phyloP scores from a whole-genome alignment of 1,140 invertebrate species.

The Prorops nasuta region DNA sequence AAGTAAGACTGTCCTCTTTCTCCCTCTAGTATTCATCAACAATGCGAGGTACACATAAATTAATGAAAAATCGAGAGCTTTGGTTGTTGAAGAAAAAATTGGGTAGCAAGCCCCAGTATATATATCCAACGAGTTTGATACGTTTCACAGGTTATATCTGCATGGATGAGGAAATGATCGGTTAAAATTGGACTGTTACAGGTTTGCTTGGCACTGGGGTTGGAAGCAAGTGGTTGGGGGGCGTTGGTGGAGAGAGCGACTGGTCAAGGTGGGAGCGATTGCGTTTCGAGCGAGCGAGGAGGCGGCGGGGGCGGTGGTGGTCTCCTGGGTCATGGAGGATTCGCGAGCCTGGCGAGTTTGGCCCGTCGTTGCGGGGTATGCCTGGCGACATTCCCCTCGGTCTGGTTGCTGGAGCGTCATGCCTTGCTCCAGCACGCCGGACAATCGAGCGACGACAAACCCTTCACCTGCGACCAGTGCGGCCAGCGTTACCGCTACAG shows the following conservation, averaged over 20 bases:
- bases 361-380: slow-evolving; percentile 74
- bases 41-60: too few species aligned
- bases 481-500: slow-evolving; percentile 86
- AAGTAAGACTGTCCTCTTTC: too few species aligned
- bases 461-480: slow-evolving; percentile 88
- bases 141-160: too few species aligned
- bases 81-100: too few species aligned
- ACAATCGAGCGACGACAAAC: slow-evolving; percentile 72
- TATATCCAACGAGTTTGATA: too few species aligned
- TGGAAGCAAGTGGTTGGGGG: slow-evolving; percentile 59
- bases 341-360: slow-evolving; percentile 44
- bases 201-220: slow-evolving; percentile 52
- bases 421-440: slow-evolving; percentile 73
- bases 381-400: slow-evolving; percentile 77
- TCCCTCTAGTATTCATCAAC: too few species aligned
- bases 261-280: slow-evolving; percentile 12
- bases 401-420: slow-evolving; percentile 79
- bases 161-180: too few species aligned
- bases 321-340: slow-evolving; percentile 54
- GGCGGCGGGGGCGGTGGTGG: slow-evolving; percentile 41
- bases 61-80: too few species aligned
- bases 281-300: slow-evolving; percentile 21
- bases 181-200: too few species aligned
- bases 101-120: too few species aligned
- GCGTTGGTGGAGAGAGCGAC: slow-evolving; percentile 54